A percentile compares a stretch with the other conserved stretches of the same genome.
Evolutionary conservation across 2,797 vertebrate genomes (phyloP).

Genomic region (Petrocephalus schoutedeni): DNA sequence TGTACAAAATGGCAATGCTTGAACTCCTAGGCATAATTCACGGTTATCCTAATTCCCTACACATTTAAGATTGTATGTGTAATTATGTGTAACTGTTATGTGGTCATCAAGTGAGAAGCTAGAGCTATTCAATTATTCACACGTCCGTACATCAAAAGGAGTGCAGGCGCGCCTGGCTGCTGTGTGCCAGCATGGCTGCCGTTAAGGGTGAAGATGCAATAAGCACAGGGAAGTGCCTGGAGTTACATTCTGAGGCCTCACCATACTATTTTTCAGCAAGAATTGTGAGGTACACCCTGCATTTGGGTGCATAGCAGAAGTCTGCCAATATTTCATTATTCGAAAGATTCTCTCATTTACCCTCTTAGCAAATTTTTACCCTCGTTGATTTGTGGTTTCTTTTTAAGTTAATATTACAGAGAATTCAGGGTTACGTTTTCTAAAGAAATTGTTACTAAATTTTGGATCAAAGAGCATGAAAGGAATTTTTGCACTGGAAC

Average conservation of each 20-base stretch:
- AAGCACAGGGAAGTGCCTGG: not conserved
- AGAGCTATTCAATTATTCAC: slow-evolving; percentile 16
- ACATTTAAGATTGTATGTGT: not conserved
- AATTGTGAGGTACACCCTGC: not conserved
- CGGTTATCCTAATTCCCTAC: not conserved
- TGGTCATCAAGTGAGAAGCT: slow-evolving; percentile 8
- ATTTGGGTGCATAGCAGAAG: not conserved
- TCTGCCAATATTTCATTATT: not conserved
- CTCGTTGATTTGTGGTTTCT: not conserved
- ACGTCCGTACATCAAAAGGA: not conserved
- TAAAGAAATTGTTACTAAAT: not conserved
- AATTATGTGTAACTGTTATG: not conserved
- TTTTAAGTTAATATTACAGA: not conserved
- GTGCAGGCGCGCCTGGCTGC: not conserved
- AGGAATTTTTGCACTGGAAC: not conserved
- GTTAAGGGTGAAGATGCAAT: not conserved
- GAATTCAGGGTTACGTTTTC: not conserved
- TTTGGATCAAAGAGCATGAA: not conserved
- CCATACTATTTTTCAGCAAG: not conserved
- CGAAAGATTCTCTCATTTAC: not conserved
- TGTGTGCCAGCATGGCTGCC: not conserved
- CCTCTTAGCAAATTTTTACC: not conserved
- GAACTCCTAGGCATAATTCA: not conserved
- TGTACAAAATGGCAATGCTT: not conserved
- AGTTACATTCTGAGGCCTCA: not conserved